phyloP scores from a whole-genome alignment of 2,888 invertebrate genomes.

The Choreutis nemorana region DNA sequence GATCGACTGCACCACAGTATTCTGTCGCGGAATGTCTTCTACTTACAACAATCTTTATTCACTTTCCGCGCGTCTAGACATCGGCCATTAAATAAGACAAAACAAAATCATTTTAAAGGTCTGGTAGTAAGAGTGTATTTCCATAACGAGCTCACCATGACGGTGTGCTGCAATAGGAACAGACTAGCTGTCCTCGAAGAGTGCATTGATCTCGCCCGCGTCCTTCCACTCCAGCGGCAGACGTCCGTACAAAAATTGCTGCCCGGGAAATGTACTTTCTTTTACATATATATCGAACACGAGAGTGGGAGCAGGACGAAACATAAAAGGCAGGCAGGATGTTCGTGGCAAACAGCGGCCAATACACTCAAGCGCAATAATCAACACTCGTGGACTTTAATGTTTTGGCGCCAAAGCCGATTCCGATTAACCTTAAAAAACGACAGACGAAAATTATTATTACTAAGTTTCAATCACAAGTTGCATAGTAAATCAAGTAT shows the following conservation, averaged over 20 bases:
- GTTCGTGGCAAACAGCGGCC: slow-evolving; percentile 57
- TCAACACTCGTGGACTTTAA: slow-evolving; percentile 50
- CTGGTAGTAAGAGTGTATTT: no score
- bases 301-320: slow-evolving; percentile 45
- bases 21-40: slow-evolving; percentile 35
- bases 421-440: no score
- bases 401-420: slow-evolving; percentile 61
- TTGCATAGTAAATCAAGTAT: no score
- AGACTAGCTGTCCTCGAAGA: slow-evolving; percentile 58
- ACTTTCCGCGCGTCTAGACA: slow-evolving; percentile 58
- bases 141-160: no score
- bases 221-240: slow-evolving; percentile 61
- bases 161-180: slow-evolving; percentile 57
- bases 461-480: no score
- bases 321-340: slow-evolving; percentile 56
- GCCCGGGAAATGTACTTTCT: slow-evolving; percentile 48
- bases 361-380: slow-evolving; percentile 64
- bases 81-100: no score
- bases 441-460: no score
- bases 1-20: slow-evolving; percentile 9
- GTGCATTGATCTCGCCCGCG: slow-evolving; percentile 63
- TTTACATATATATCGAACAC: slow-evolving; percentile 26
- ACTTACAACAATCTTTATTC: slow-evolving; percentile 38
- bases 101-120: no score
- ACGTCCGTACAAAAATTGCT: slow-evolving; percentile 62